Percentiles rank a stretch among this genome's conserved stretches.
Evolutionary conservation across 1,140 invertebrate genomes (phyloP).

Genomic region (Magallana angulata): DNA sequence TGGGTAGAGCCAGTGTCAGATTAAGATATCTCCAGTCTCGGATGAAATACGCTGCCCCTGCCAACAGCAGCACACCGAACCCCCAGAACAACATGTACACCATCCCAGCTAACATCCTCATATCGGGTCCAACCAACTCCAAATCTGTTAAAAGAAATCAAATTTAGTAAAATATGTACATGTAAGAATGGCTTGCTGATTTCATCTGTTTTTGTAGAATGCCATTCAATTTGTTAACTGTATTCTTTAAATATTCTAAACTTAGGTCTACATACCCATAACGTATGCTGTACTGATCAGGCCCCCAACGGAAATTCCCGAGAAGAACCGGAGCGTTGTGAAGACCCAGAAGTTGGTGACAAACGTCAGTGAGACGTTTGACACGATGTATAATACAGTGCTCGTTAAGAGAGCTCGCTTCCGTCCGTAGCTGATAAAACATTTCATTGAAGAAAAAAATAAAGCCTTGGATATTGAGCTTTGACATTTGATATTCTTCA

Average conservation of each 20-base stretch:
- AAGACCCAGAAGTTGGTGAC: constrained; percentile 44
- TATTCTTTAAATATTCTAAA: too few species aligned
- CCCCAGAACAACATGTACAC: constrained; percentile 87
- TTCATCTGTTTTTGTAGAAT: too few species aligned
- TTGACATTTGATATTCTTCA: too few species aligned
- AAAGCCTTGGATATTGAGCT: too few species aligned
- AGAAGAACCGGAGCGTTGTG: constrained; percentile 45
- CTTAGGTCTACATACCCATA: constrained; percentile 23
- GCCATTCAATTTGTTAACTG: too few species aligned
- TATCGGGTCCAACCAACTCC: constrained; percentile 78
- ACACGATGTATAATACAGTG: constrained; percentile 33
- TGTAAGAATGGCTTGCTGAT: too few species aligned
- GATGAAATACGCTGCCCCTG: constrained; percentile 84
- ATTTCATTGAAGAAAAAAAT: too few species aligned
- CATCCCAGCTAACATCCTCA: constrained; percentile 85
- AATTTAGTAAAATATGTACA: not conserved
- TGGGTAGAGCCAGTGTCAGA: constrained; percentile 87
- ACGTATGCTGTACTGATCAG: constrained; percentile 46
- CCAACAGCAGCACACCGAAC: constrained; percentile 84
- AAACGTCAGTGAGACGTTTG: constrained; percentile 43
- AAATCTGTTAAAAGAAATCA: constrained; percentile 60
- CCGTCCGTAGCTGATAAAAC: constrained; percentile 42
- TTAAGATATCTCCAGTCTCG: constrained; percentile 87
- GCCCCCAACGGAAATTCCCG: constrained; percentile 50
- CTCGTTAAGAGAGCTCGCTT: constrained; percentile 29